Evolutionary conservation across 2,113 vertebrate species (phyloP), one percentile per base, ranked within the genome.

Genomic region (Lonchura striata): DNA sequence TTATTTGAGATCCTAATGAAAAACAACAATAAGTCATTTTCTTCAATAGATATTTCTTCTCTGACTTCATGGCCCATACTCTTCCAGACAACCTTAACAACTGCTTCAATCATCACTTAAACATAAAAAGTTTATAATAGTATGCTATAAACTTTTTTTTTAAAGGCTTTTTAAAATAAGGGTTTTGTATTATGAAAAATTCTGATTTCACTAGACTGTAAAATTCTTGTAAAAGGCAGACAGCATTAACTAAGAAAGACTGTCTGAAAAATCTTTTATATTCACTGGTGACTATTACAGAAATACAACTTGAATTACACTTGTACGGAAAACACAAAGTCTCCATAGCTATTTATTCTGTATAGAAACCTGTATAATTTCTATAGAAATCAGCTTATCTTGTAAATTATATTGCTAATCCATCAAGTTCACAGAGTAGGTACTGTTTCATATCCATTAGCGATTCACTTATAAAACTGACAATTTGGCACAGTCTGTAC

Each of bases 401-500:
- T 68, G 39, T 94, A 93, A 95, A 80, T 89, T 90, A 86, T 44
- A 83, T 57, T 63, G 82, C 78, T 95, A 92, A 95, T 83, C 83
- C 90, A 94, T 95, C 96, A 97, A 87, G 31, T 74, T 91, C 77
- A 52, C 17, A 89, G 70, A 92, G 72, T 79, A 95, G 75, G 77
- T 85, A 86, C 68, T 41, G 53, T 70, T 78, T 75, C 64, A 59
- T 88, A 95, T 87, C 94, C 63, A 80, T 77, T 68, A 35, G 70
- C 41, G 57, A 95, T 85, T 94, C 91, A 88, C 39, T 89, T 75
- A 71, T n/a, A 96, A 94, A 94, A 61, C 86, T 65, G 68, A 83
- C 68, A 86, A 56, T 59, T 61, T 96, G 79, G 86, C 66, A 94
- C 65, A 83, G 77, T 94, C 91, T 93, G 83, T 92, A 89, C 90